Conservation (phyloP, 2,888 invertebrate species). For the Alcis repandata region DNA sequence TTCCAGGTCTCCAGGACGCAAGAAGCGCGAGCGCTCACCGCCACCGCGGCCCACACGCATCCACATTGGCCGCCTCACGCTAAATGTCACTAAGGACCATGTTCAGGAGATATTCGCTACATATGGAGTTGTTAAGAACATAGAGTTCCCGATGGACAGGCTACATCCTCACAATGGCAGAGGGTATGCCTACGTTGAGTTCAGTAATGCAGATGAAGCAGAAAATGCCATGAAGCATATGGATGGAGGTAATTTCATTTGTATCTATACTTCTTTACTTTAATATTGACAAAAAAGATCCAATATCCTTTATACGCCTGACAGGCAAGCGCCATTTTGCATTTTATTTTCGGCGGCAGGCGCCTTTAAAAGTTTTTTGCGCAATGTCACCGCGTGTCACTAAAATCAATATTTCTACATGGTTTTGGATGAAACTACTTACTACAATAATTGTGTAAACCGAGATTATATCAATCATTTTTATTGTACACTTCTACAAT, state of each 20-base stretch:
- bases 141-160: conserved; percentile 96
- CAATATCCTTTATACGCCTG: no score
- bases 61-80: conserved; percentile 96
- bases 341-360: no score
- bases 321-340: no score
- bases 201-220: conserved; percentile 96
- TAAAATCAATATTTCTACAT: no score
- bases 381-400: no score
- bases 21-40: conserved; percentile 94
- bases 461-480: no score
- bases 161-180: conserved; percentile 95
- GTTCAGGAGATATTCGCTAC: conserved; percentile 96
- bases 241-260: conserved; percentile 94
- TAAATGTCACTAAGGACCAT: conserved; percentile 97
- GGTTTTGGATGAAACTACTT: no score
- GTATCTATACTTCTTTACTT: no score
- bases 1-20: conserved; percentile 87
- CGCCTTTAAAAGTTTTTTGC: no score
- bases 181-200: conserved; percentile 98
- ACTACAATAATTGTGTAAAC: no score
- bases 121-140: conserved; percentile 94
- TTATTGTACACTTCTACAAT: no score
- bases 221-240: conserved; percentile 99
- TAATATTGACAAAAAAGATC: no score
- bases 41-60: conserved; percentile 97